These are phyloP conservation scores for Eumaeus atala DNA, from an alignment of 1,140 invertebrate genomes.

Conservation along the genomic window DNA sequence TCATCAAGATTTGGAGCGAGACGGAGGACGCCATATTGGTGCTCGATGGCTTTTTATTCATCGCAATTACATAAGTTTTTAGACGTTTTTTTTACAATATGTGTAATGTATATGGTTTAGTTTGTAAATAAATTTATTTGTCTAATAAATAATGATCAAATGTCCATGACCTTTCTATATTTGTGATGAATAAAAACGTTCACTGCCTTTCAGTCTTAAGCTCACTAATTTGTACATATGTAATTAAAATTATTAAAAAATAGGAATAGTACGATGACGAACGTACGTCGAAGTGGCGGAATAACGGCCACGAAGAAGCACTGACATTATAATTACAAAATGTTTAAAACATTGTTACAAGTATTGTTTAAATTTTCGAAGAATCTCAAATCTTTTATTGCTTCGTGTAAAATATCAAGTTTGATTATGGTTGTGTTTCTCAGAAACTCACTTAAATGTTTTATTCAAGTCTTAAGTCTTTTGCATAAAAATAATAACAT, in stretches of 20 bases:
- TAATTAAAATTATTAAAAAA: constrained; percentile 48
- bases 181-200: constrained; percentile 57
- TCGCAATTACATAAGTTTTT: constrained; percentile 30
- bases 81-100: constrained; percentile 4
- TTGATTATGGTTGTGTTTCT: no score
- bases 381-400: no score
- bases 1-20: constrained; percentile 54
- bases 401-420: no score
- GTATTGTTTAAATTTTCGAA: constrained; percentile 2
- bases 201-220: constrained; percentile 49
- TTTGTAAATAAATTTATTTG: constrained; percentile 14
- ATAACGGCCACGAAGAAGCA: constrained; percentile 22
- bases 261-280: constrained; percentile 10
- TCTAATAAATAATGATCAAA: not conserved
- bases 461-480: no score
- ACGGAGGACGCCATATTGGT: constrained; percentile 68
- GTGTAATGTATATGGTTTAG: constrained; percentile 7
- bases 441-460: no score
- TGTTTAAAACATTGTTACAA: constrained; percentile 5
- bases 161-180: constrained; percentile 10
- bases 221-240: constrained; percentile 67
- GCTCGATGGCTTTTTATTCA: constrained; percentile 51
- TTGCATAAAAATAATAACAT: no score
- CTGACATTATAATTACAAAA: constrained; percentile 20
- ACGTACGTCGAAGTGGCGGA: constrained; percentile 18